Conservation (phyloP, 2,113 vertebrate species). For the Dasyprocta punctata region DNA sequence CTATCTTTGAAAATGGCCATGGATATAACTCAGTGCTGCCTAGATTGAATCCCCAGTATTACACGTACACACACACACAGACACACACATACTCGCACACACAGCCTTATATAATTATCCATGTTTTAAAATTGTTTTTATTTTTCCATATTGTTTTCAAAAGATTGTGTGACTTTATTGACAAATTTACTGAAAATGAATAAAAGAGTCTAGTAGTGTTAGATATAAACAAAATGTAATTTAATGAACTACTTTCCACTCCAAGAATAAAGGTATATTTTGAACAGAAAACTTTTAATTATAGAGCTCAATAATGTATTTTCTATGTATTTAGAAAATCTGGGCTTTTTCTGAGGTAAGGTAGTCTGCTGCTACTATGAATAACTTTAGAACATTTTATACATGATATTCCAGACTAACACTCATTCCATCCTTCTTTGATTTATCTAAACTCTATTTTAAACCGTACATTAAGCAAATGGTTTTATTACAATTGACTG, state of each 20-base stretch:
- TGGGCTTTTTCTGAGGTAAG: neutral
- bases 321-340: neutral
- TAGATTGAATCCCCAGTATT: neutral
- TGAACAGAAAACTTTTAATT: neutral
- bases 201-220: neutral
- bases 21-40: neutral
- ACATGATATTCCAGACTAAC: neutral
- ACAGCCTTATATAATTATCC: neutral
- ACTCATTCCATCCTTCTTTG: neutral
- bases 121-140: neutral
- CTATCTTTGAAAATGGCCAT: neutral
- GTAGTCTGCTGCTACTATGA: neutral
- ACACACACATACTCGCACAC: neutral
- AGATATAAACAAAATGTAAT: neutral
- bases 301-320: neutral
- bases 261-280: neutral
- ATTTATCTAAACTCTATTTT: neutral
- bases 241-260: neutral
- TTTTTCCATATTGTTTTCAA: neutral
- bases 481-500: neutral
- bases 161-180: neutral
- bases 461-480: neutral
- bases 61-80: neutral
- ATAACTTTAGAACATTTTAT: neutral
- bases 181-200: neutral